Base-by-base conservation (phyloP, 2,113 vertebrate genomes). In the Dinomys branickii region DNA sequence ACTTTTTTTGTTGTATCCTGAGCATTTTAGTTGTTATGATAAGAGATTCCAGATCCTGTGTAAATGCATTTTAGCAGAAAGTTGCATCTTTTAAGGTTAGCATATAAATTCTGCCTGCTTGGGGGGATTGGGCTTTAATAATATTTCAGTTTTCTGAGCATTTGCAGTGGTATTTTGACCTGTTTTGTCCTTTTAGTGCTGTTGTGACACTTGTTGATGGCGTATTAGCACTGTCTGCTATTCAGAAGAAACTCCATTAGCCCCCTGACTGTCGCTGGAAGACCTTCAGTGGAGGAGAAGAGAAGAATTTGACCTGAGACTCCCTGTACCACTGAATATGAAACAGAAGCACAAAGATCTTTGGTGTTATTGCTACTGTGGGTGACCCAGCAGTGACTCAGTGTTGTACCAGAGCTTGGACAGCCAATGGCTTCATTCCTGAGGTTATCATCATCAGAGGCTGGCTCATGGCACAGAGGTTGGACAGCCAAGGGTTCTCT, bases 51-150 rank as follows among this genome's bases (percentile, higher is more conserved):
- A 85, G 14, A 81, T 56, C 33, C n/a, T 44, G 56, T 35, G 61
- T 82, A 93, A 88, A 85, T 88, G 38, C 28, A 83, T 94, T 73
- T 95, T 93, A 81, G 54, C 28, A 86, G 47, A 22, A 91, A 91
- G 26, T 73, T 75, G 14, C 17, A 35, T 5, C n/a, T 85, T 91
- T 83, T 30, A 77, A 56, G 16, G 61, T 84, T 67, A 91, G 59
- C 17, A 67, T 54, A 44, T 38, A 56, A 28, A 30, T 82, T 78
- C 73, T 47, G 5, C 13, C 38, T 88, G 52, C 30, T 65, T 93
- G 77, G 38, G 50, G 75, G 33, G 5, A 47, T 93, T 88, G 28
- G n/a, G 2, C 86, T 84, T 47, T 91, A 87, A 91, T 54, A 52
- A 71, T 91, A 56, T 7, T 71, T 87, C 16, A 17, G 8, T 67